Evolutionary conservation across 1,140 invertebrate genomes (phyloP), one percentile per base, ranked within the genome.

Genomic region (Yoshiicerus persimilis): DNA sequence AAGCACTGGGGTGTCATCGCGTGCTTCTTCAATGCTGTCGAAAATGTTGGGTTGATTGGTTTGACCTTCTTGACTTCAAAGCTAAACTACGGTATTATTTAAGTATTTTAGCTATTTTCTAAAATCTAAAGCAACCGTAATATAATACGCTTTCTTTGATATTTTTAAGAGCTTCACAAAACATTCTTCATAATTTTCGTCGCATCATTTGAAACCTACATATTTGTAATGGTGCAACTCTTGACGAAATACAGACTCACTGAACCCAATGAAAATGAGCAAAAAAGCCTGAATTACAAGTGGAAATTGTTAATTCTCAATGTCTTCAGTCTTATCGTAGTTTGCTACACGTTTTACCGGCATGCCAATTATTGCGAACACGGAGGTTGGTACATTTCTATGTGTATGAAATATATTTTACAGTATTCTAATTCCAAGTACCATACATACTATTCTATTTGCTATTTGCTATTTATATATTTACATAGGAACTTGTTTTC

Each of bases 351-450:
- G 91, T 99, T 97, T 91, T 94, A 97, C 90, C 94, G 98, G 90
- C 98, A 99, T 92, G 99, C 99, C 93, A 94, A 93, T 38, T 95
- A 96, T 90, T 99, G 98, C 93, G 98, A 99, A 94, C 94, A 96
- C 84, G 96, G 97, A 92, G 95, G 97, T 98, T 94, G 95, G 95
- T 11, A 13, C n/a, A n/a, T n/a, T 64, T 64, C n/a, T 75, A 1
- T n/a, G n/a, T n/a, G n/a, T n/a, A n/a, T n/a, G n/a, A n/a, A n/a
- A n/a, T n/a, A n/a, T n/a, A n/a, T n/a, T n/a, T n/a, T n/a, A n/a
- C n/a, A n/a, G n/a, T n/a, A n/a, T n/a, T n/a, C n/a, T n/a, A n/a
- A n/a, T n/a, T n/a, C n/a, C n/a, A n/a, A n/a, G n/a, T n/a, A n/a
- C n/a, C n/a, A n/a, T n/a, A n/a, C n/a, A n/a, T n/a, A n/a, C n/a